These are phyloP conservation scores for Limanda limanda DNA, from an alignment of 2,113 vertebrate species.

Conservation along the genomic window DNA sequence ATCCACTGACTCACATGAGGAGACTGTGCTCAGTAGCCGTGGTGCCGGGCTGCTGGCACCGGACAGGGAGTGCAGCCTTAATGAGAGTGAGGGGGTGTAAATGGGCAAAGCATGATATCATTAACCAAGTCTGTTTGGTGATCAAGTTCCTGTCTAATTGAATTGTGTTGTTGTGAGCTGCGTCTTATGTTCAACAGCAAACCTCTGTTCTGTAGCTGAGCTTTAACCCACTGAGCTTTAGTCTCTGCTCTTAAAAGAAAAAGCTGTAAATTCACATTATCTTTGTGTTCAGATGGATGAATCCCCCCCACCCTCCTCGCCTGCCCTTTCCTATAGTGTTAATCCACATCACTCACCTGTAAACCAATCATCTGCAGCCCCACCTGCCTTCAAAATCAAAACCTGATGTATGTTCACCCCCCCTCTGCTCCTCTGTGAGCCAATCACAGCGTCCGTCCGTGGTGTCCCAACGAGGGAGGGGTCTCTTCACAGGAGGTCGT, in stretches of 20 bases:
- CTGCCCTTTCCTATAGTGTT: neutral
- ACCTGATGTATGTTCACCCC: slow-evolving; percentile 1
- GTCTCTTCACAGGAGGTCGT: slow-evolving; percentile 21
- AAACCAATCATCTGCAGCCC: slow-evolving; percentile 29
- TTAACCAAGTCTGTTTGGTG: neutral
- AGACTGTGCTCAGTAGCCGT: neutral
- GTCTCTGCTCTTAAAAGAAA: neutral
- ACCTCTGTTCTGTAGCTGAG: neutral
- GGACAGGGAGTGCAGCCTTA: neutral
- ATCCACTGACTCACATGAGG: no score
- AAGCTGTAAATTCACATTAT: slow-evolving; percentile 12
- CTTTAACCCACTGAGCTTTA: neutral
- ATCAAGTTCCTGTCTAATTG: slow-evolving; percentile 52
- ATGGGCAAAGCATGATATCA: neutral
- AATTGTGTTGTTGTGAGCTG: slow-evolving; percentile 23
- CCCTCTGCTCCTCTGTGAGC: neutral
- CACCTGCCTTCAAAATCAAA: neutral
- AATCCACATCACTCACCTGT: slow-evolving; percentile 3
- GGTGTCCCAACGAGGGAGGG: slow-evolving; percentile 20
- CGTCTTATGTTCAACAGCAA: neutral
- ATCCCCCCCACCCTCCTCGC: slow-evolving; percentile 1
- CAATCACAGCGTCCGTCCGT: slow-evolving; percentile 1
- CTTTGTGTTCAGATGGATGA: neutral
- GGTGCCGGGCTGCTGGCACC: neutral
- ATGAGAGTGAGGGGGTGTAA: slow-evolving; percentile 22